Evolutionary conservation across 2,113 vertebrate species (phyloP), one percentile per base, ranked within the genome.

Genomic region (Petrocephalus microphthalmus): DNA sequence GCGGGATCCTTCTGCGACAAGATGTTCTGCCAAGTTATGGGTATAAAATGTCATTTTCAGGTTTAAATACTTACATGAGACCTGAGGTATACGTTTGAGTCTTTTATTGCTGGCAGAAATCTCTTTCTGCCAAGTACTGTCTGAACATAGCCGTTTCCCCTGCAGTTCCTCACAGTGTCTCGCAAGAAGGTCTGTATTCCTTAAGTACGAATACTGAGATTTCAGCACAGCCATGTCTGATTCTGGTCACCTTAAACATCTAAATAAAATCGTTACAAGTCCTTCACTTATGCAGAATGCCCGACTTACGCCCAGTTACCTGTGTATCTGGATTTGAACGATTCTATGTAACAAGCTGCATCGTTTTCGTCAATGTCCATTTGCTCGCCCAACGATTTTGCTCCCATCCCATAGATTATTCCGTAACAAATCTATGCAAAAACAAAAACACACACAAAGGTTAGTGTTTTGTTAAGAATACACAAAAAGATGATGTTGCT

Each of bases 391-490:
- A 99, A 93, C 90, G 98, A 97, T 89, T 98, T 99, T 81, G 98
- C 96, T 93, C 98, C 98, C 95, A 99, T 99, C 88, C 98, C 98
- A 54, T 99, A 99, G 91, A 99, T 97, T 87, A 99, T 99, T 90
- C 98, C 98, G 89, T 99, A 99, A 93, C 98, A 99, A 93, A 99
- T 98, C 98, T 99, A 91, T 49, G 90, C 89, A 15, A 82, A 29
- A 49, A 1, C 90, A 2, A 89, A 0, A 67, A 42, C 2, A 20
- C 29, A 2, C 5, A 74, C 11, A 42, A 0, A 5, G 5, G 5
- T 42, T 42, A 57, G n/a, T 20, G 11, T 53, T 4, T 86, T 8
- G 8, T 47, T 71, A 57, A 51, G 17, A 49, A n/a, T 8, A 71
- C 19, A 29, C 1, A 42, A 42, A 78, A 33, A 78, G 11, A 42